Base-by-base conservation (phyloP, 1,140 invertebrate species). In the Formica selysi region DNA sequence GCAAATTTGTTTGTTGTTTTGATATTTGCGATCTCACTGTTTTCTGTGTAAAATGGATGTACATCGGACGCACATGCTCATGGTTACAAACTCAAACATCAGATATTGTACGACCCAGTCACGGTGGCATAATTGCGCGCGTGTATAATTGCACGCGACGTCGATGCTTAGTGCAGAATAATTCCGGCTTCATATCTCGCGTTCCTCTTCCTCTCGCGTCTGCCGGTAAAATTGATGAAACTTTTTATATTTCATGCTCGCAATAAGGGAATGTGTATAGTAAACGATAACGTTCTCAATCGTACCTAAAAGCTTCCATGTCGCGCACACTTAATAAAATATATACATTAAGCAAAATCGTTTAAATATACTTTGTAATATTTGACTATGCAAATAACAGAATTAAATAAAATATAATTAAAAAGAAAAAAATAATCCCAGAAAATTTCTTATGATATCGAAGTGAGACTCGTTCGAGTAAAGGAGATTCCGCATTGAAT, bases 211-310 rank as follows among this genome's bases (percentile, higher is more conserved):
- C 38, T 13, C 19, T 73, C 26, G 44, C 44, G 8, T 1, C n/a
- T 32, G n/a, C 11, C 36, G 10, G 26, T 73, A 44, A 71, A 51
- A 36, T 81, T 81, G 36, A 71, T 81, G 38, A 81, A 81, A 73
- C 51, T 81, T 81, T 81, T 81, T 71, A 59, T 59, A 71, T 71
- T 61, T 71, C 38, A 73, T 81, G 36, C 26, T 29, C 19, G 22
- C 65, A 59, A 73, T 59, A 71, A n/a, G 10, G n/a, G 26, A 59
- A 70, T 38, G 11, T 38, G 54, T 19, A 51, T 51, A 36, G 3
- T 59, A 26, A 26, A 81, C 36, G 10, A 1, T 54, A n/a, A 16
- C 13, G 8, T 38, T 68, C 4, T 6, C 54, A 76, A 76, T 68
- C 2, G 44, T 26, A 59, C 11, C 44, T 71, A 61, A 57, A 61